Evolutionary conservation across 2,888 invertebrate species (phyloP).

Genomic region (Caenorhabditis plicata): DNA sequence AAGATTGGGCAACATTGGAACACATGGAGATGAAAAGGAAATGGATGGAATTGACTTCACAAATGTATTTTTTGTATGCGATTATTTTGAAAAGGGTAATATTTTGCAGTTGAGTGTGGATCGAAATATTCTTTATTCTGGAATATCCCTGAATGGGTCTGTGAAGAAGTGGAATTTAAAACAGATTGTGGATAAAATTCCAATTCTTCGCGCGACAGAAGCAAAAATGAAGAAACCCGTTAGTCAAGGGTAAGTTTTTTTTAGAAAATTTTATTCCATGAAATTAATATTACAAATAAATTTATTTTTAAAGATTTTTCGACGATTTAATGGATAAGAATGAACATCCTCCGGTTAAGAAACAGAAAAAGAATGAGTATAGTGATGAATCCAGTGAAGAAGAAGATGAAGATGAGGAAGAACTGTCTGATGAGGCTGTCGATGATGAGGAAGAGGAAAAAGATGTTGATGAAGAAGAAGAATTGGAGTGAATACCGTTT

Average conservation of each 20-base stretch:
- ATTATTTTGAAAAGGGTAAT: too few species aligned
- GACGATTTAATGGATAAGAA: conserved; percentile 18
- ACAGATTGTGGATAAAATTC: conserved; percentile 38
- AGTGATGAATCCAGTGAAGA: conserved; percentile 12
- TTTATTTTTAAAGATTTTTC: conserved; percentile 28
- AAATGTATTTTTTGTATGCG: conserved; percentile 9
- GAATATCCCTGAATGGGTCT: conserved; percentile 21
- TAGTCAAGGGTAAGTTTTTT: conserved; percentile 16
- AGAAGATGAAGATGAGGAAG: conserved; percentile 9
- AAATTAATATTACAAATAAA: not conserved
- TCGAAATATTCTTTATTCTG: conserved; percentile 16
- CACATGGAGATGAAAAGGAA: conserved; percentile 38
- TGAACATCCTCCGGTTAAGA: not conserved
- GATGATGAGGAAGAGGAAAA: conserved; percentile 8
- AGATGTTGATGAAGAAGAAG: conserved; percentile 3
- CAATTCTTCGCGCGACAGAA: conserved; percentile 43
- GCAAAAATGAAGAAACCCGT: conserved; percentile 38
- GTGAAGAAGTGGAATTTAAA: conserved; percentile 40
- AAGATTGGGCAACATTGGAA: conserved; percentile 36
- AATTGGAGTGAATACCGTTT: not conserved
- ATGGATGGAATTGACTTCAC: conserved; percentile 39
- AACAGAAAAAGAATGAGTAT: conserved; percentile 7
- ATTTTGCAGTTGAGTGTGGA: conserved; percentile 23
- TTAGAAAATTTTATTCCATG: not conserved
- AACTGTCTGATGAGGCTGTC: conserved; percentile 6